Evolutionary conservation across 2,113 vertebrate species (phyloP).

Genomic region (Turdus rufiventris): DNA sequence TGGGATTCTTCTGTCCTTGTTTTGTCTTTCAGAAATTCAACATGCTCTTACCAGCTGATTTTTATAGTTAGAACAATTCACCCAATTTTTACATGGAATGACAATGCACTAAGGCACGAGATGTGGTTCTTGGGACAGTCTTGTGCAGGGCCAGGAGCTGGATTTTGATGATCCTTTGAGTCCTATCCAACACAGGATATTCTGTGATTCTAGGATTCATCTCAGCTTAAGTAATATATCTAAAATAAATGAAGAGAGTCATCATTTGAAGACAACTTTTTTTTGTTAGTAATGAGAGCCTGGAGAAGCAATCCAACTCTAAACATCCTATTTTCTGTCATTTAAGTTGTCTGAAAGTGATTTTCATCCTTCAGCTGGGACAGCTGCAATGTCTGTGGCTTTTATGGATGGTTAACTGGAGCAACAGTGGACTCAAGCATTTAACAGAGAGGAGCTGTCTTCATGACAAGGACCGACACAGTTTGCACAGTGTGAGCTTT

Average conservation of each 20-base stretch:
- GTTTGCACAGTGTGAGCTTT: not conserved
- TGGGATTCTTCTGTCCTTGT: not conserved
- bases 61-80: not conserved
- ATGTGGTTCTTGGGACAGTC: not conserved
- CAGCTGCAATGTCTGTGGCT: not conserved
- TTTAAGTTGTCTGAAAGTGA: not conserved
- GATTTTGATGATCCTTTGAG: not conserved
- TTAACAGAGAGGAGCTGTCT: not conserved
- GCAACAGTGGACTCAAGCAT: not conserved
- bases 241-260: not conserved
- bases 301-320: not conserved
- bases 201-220: not conserved
- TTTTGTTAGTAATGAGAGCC: not conserved
- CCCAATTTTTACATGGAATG: not conserved
- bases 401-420: rapidly evolving
- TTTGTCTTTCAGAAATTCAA: not conserved
- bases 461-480: not conserved
- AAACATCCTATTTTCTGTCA: not conserved
- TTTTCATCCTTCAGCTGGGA: not conserved
- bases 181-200: not conserved
- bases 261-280: not conserved
- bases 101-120: not conserved
- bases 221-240: rapidly evolving
- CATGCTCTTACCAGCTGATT: not conserved
- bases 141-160: not conserved